phyloP scores from a whole-genome alignment of 2,113 vertebrate species.

The Mus pahari region DNA sequence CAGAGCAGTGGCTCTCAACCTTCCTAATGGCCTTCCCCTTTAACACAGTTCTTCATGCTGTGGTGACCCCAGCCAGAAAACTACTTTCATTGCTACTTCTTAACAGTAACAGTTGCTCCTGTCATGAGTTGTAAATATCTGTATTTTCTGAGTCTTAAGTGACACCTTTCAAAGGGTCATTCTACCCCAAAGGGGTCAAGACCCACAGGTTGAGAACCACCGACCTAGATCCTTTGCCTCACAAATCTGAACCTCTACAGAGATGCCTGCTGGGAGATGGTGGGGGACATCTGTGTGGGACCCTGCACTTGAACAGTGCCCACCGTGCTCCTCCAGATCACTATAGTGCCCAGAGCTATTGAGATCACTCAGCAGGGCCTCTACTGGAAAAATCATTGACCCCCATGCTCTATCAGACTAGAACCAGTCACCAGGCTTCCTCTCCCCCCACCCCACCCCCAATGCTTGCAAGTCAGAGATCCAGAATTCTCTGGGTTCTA shows the following conservation, averaged over 20 bases:
- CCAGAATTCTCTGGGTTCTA: neutral
- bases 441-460: neutral
- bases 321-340: neutral
- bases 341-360: neutral
- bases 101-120: neutral
- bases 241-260: neutral
- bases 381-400: neutral
- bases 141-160: neutral
- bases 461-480: neutral
- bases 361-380: neutral
- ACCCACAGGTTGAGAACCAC: neutral
- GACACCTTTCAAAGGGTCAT: neutral
- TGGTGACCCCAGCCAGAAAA: neutral
- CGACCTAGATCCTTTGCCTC: neutral
- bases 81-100: neutral
- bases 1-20: neutral
- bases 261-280: too few relatives aligned
- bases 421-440: neutral
- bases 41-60: neutral
- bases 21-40: neutral
- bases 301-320: neutral
- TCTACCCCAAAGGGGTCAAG: neutral
- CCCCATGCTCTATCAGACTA: neutral
- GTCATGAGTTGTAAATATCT: neutral
- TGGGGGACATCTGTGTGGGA: neutral